Conservation (phyloP, 30 jellyfish, hydroid and myxozoan species). For the Turritopsis dohrnii region DNA sequence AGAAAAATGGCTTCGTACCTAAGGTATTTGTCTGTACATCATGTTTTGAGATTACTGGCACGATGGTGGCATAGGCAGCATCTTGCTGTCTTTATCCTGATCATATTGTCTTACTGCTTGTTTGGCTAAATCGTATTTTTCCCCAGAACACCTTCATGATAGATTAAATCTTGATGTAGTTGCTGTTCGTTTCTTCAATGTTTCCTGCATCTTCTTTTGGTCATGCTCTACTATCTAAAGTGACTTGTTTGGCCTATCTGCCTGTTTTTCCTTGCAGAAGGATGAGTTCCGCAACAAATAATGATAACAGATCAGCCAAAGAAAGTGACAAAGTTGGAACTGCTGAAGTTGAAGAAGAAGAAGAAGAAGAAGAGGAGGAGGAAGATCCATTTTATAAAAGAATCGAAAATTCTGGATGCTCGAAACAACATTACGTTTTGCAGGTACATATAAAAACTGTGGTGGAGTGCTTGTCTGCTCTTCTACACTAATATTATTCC, state of each 20-base stretch:
- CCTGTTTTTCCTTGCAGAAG: neutral
- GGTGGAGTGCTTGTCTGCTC: too few relatives aligned
- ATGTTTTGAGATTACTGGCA: neutral
- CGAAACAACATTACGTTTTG: constrained; percentile 72
- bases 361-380: constrained; percentile 55
- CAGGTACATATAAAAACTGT: constrained; percentile 50
- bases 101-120: too few relatives aligned
- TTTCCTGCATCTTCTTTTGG: too few relatives aligned
- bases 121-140: too few relatives aligned
- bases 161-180: too few relatives aligned
- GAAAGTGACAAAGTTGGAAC: neutral
- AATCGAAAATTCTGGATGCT: constrained; percentile 72
- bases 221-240: neutral
- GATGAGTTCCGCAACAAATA: neutral
- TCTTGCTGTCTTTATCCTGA: too few relatives aligned
- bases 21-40: too few relatives aligned
- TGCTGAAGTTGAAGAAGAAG: constrained; percentile 11
- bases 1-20: too few relatives aligned
- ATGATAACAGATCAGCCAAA: neutral
- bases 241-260: neutral
- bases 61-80: too few relatives aligned
- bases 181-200: too few relatives aligned
- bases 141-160: too few relatives aligned
- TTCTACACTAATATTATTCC: too few relatives aligned
- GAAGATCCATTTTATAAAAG: constrained; percentile 67